Evolutionary conservation across 2,888 invertebrate species (phyloP), one percentile per base, ranked within the genome.

Genomic region (Phania funesta): DNA sequence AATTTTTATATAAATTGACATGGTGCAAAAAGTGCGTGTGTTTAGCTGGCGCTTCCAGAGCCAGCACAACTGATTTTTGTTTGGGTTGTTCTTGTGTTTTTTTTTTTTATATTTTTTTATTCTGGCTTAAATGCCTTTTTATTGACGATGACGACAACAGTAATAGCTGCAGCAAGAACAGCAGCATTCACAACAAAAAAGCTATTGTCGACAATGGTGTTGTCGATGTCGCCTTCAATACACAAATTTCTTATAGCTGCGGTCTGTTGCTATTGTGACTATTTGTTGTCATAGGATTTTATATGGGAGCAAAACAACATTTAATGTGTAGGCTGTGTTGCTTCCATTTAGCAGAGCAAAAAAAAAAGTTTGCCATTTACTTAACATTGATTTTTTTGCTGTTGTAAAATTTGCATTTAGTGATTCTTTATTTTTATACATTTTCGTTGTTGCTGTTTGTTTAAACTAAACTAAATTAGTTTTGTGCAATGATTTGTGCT

Each of bases 21-120:
- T 73, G 56, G 68, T 56, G 73, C 77, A 82, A 82, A 74, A 82
- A 82, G 73, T 82, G 81, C 81, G 81, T 82, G 62, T 68, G 77
- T 58, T 77, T 52, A 54, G 60, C 71, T 77, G 81, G 81, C 81
- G 81, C 81, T 82, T 77, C 60, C 60, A 70, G 26, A 70, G 56
- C 26, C 65, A 71, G 70, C 75, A 20, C 26, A 50, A 18, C 44
- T 9, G 38, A 35, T 62, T 67, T 46, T 58, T 16, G 32, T 56
- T 22, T 48, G 11, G 26, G 8, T 50, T 50, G 20, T 52, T 68
- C 3, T 38, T 60, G 18, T 65, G 26, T 41, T 68, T 16, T 22
- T 58, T 22, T 58, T 41, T 44, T 7, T 48, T 29, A 29, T 54
- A 46, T 38, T 4, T 38, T 38, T n/a, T n/a, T n/a, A n/a, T n/a